Conservation (phyloP, 2,888 invertebrate genomes). For the Pseudococcus jackbeardsleyi region DNA sequence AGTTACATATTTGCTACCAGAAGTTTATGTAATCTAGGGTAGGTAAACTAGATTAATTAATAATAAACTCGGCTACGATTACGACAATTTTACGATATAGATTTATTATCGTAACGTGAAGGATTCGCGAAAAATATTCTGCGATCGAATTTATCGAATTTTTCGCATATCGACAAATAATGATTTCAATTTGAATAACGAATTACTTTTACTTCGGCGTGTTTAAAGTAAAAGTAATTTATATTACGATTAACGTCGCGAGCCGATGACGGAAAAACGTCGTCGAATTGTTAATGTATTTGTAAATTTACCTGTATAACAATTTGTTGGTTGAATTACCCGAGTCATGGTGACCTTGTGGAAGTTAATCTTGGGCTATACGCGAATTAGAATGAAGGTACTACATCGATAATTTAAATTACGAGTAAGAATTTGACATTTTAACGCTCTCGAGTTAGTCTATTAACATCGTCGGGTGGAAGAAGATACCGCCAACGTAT, state of each 20-base stretch:
- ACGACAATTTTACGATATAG: background rate
- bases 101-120: background rate
- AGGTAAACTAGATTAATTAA: conserved; percentile 21
- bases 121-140: background rate
- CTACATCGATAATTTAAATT: background rate
- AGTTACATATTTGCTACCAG: background rate
- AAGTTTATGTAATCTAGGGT: background rate
- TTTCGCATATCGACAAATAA: background rate
- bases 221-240: background rate
- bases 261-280: background rate
- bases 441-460: background rate
- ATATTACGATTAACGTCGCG: background rate
- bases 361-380: background rate
- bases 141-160: background rate
- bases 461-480: background rate
- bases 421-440: conserved; percentile 6
- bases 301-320: background rate
- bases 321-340: background rate
- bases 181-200: background rate
- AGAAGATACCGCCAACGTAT: background rate
- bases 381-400: background rate
- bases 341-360: conserved; percentile 6
- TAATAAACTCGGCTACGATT: background rate
- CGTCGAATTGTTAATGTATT: background rate
- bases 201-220: background rate